Evolutionary conservation across 2,888 invertebrate species (phyloP).

Genomic region (Papilio demoleus): DNA sequence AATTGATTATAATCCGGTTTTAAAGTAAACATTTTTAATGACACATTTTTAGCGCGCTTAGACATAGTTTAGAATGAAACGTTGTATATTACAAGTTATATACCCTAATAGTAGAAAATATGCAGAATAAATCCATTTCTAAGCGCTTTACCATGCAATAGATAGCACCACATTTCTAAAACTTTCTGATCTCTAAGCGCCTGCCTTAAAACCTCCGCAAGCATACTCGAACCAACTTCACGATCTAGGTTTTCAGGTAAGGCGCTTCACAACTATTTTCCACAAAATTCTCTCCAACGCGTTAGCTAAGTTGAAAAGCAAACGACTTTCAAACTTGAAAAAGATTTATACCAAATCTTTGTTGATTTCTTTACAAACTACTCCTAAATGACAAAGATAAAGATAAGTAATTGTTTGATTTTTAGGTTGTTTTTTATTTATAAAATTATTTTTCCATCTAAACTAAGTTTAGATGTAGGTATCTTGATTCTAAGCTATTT

Average conservation of each 20-base stretch:
- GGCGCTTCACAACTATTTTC: slow-evolving; percentile 30
- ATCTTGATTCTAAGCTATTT: not conserved
- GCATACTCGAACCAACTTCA: slow-evolving; percentile 32
- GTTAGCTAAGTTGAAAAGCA: slow-evolving; percentile 30
- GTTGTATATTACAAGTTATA: no score
- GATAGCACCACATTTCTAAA: not conserved
- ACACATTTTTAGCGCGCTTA: not conserved
- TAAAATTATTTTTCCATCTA: not conserved
- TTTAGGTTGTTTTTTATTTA: no score
- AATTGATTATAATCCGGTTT: slow-evolving; percentile 5
- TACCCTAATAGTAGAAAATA: not conserved
- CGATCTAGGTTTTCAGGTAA: slow-evolving; percentile 35
- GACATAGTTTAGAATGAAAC: not conserved
- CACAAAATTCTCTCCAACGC: slow-evolving; percentile 30
- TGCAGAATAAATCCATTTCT: slow-evolving; percentile 12
- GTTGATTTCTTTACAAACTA: slow-evolving; percentile 11
- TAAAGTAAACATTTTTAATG: not conserved
- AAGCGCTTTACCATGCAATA: slow-evolving; percentile 23
- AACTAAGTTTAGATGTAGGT: not conserved
- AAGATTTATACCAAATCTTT: slow-evolving; percentile 26
- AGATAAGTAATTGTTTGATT: no score
- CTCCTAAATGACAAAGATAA: not conserved
- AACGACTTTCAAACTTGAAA: slow-evolving; percentile 32
- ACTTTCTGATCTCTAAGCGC: slow-evolving; percentile 25
- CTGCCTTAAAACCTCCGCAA: slow-evolving; percentile 30